Evolutionary conservation across 2,888 invertebrate genomes (phyloP).

Genomic region (Steromphala cineraria): DNA sequence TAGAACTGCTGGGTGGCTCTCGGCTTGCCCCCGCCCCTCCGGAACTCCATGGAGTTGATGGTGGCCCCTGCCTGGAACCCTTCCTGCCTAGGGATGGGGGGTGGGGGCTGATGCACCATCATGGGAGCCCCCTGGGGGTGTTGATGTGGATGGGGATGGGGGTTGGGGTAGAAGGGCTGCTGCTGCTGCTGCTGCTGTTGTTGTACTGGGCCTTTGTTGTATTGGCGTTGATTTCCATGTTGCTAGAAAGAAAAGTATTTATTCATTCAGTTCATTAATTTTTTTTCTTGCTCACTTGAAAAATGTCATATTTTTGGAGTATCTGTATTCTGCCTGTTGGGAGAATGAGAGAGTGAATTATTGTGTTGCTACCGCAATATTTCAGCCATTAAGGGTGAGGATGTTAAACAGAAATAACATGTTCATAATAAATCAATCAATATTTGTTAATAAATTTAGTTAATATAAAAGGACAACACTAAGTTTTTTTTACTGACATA

Average conservation of each 20-base stretch:
- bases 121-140: constrained; percentile 10
- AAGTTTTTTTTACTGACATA: too few species aligned
- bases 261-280: neutral
- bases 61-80: constrained; percentile 2
- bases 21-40: constrained; percentile 50
- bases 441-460: too few species aligned
- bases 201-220: constrained; percentile 24
- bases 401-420: too few species aligned
- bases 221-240: neutral
- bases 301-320: too few species aligned
- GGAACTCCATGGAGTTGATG: constrained; percentile 60
- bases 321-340: too few species aligned
- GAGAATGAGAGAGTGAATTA: too few species aligned
- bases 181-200: constrained; percentile 24
- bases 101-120: constrained; percentile 31
- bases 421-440: too few species aligned
- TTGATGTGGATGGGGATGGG: constrained; percentile 24
- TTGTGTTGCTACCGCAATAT: too few species aligned
- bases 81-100: constrained; percentile 29
- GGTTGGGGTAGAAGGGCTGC: constrained; percentile 40
- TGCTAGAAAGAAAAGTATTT: neutral
- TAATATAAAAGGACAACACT: neutral
- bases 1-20: constrained; percentile 55
- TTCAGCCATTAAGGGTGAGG: too few species aligned
- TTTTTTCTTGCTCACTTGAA: too few species aligned